phyloP scores from a whole-genome alignment of 1,140 invertebrate genomes.

The Yoshiicerus persimilis region DNA sequence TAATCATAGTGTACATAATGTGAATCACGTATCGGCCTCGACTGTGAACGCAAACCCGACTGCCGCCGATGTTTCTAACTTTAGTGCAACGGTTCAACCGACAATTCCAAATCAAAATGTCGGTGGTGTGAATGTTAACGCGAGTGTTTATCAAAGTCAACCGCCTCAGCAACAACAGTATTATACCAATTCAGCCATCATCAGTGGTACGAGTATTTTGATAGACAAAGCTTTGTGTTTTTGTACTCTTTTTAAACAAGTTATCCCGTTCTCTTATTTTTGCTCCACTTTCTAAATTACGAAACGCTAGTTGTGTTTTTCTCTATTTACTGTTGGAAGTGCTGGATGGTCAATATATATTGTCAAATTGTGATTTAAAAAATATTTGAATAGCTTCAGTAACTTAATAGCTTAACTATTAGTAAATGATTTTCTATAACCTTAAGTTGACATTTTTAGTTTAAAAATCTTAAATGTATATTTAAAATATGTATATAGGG shows the following conservation, averaged over 20 bases:
- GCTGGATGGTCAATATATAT: too few species aligned
- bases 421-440: too few species aligned
- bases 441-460: too few species aligned
- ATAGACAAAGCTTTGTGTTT: not conserved
- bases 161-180: slow-evolving; percentile 45
- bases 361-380: too few species aligned
- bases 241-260: not conserved
- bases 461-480: too few species aligned
- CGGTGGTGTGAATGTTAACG: not conserved
- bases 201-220: slow-evolving; percentile 20
- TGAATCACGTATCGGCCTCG: slow-evolving; percentile 24
- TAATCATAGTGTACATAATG: slow-evolving; percentile 19
- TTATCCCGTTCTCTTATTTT: too few species aligned
- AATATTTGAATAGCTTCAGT: too few species aligned
- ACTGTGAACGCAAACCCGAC: slow-evolving; percentile 3
- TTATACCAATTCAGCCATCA: slow-evolving; percentile 40
- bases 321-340: too few species aligned
- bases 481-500: too few species aligned
- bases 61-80: slow-evolving; percentile 20
- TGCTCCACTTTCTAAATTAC: too few species aligned
- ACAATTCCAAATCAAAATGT: slow-evolving; percentile 25
- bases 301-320: too few species aligned
- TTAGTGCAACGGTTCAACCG: not conserved
- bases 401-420: too few species aligned
- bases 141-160: slow-evolving; percentile 36